phyloP scores from a whole-genome alignment of 2,888 invertebrate species.

The Meghimatium bilineatum region DNA sequence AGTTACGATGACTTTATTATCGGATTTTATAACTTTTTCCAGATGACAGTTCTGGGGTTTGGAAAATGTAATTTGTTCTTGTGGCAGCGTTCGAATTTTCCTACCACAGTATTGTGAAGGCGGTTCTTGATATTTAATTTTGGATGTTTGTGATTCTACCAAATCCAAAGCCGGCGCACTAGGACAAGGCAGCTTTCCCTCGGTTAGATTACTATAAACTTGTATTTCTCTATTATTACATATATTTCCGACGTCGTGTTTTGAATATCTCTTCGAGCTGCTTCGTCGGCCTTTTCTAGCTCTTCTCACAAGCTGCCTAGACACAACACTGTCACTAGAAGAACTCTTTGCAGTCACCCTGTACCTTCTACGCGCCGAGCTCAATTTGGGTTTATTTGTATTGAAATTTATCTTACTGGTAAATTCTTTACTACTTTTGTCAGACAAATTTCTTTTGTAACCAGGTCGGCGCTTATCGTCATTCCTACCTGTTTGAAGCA shows the following conservation, averaged over 20 bases:
- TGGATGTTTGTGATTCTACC: neutral
- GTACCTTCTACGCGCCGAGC: neutral
- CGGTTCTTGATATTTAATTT: neutral
- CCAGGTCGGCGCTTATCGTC: neutral
- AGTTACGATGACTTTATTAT: constrained; percentile 6
- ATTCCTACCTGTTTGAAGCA: neutral
- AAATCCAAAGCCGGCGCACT: constrained; percentile 1
- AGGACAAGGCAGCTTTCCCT: neutral
- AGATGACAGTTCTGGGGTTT: constrained; percentile 21
- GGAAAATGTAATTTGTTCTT: constrained; percentile 10
- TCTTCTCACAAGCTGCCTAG: neutral
- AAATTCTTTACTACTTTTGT: neutral
- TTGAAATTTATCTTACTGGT: neutral
- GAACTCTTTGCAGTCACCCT: neutral
- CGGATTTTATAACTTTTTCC: constrained; percentile 8
- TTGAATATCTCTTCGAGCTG: no score
- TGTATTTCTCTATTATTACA: neutral
- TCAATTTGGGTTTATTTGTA: neutral
- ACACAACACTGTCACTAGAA: constrained; percentile 13
- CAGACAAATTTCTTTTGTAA: neutral
- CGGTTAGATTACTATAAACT: neutral
- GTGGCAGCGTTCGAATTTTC: neutral
- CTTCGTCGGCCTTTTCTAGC: neutral
- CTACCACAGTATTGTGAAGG: neutral
- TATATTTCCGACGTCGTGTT: no score